Conservation (phyloP, 2,888 invertebrate species). For the Plebejus melissa region DNA sequence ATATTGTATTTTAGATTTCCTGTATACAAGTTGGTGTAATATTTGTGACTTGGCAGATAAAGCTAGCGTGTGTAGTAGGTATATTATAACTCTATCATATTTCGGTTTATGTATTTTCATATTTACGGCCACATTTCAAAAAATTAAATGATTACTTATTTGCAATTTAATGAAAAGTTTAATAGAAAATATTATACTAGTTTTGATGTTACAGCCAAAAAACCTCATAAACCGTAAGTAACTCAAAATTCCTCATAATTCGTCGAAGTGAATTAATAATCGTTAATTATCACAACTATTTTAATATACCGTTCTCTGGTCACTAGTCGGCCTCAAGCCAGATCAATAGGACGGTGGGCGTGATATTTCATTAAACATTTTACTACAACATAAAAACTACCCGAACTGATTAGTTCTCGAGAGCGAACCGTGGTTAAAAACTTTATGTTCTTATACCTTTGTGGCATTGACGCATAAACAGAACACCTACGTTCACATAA, state of each 20-base stretch:
- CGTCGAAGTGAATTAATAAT: conserved; percentile 6
- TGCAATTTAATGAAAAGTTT: too few relatives aligned
- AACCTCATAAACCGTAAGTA: too few relatives aligned
- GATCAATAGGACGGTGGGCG: conserved; percentile 71
- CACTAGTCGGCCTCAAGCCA: conserved; percentile 36
- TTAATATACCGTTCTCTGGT: conserved; percentile 29
- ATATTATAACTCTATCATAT: not conserved
- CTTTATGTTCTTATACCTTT: conserved; percentile 34
- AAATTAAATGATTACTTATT: too few relatives aligned
- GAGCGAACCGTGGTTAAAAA: conserved; percentile 38
- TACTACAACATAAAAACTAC: conserved; percentile 62
- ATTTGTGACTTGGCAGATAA: not conserved
- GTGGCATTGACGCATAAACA: conserved; percentile 39
- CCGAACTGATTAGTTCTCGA: conserved; percentile 68
- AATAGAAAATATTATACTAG: too few relatives aligned
- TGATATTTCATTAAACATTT: conserved; percentile 73
- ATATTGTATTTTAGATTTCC: not conserved
- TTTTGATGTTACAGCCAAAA: too few relatives aligned
- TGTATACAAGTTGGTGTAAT: not conserved
- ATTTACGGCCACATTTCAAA: too few relatives aligned
- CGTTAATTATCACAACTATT: conserved; percentile 5
- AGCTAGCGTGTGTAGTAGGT: not conserved
- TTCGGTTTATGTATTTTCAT: not conserved
- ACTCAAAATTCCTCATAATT: not conserved
- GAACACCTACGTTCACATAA: conserved; percentile 46